Conservation (phyloP, 2,113 vertebrate species). For the Lota lota region DNA sequence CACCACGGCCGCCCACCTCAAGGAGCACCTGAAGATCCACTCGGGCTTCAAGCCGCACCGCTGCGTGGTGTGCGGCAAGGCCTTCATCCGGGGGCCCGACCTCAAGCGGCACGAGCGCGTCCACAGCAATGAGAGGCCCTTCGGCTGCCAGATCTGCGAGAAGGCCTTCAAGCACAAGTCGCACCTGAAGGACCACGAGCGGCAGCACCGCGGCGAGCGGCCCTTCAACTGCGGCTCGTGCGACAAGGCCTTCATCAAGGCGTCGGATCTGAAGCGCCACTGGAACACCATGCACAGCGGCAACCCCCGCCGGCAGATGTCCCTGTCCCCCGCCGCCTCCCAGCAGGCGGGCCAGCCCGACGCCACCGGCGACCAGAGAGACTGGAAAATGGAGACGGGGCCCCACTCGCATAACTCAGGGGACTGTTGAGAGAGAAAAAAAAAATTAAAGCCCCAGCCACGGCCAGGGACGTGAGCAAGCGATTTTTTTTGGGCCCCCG, state of each 20-base stretch:
- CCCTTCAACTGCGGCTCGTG: conserved; percentile 97
- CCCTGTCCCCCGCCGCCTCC: conserved; percentile 80
- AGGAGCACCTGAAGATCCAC: conserved; percentile 98
- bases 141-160: conserved; percentile 95
- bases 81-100: conserved; percentile 95
- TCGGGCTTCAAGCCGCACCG: conserved; percentile 96
- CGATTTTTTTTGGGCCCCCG: no score
- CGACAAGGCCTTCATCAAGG: conserved; percentile 98
- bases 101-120: conserved; percentile 95
- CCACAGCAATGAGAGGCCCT: conserved; percentile 96
- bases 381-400: conserved; percentile 80
- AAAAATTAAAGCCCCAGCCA: no score
- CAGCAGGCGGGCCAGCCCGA: conserved; percentile 81
- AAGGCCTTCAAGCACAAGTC: conserved; percentile 99
- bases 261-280: conserved; percentile 96
- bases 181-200: conserved; percentile 97
- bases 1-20: conserved; percentile 95
- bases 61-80: conserved; percentile 95
- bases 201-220: conserved; percentile 93
- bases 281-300: conserved; percentile 99
- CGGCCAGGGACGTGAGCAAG: no score
- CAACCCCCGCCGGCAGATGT: conserved; percentile 89
- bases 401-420: conserved; percentile 67
- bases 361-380: conserved; percentile 85
- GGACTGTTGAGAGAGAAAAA: conserved; percentile 50